Percentiles rank a stretch among this genome's conserved stretches.
These are phyloP conservation scores for Drosophila fulvimacula DNA, from an alignment of 2,888 invertebrate genomes.

Conservation along the genomic window DNA sequence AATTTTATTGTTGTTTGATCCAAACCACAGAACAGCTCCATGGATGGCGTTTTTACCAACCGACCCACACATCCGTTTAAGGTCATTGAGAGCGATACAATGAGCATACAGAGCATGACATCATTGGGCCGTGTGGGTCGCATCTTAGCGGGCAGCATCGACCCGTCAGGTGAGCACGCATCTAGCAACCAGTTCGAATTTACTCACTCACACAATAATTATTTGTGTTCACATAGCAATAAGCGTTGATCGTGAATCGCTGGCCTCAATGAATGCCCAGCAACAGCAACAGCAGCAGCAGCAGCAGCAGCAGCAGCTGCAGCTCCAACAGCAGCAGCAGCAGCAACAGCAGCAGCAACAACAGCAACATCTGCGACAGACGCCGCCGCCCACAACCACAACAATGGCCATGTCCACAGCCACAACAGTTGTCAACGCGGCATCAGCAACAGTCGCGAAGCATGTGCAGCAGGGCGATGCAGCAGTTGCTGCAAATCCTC, in stretches of 20 bases:
- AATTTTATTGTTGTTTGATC: conserved; percentile 33
- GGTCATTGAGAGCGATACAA: conserved; percentile 94
- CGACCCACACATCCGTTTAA: conserved; percentile 91
- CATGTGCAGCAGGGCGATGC: conserved; percentile 6
- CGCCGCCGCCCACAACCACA: conserved; percentile 41
- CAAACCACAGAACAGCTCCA: conserved; percentile 86
- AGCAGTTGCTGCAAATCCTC: conserved; percentile 8
- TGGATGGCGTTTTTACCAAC: conserved; percentile 91
- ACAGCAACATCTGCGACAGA: conserved; percentile 55
- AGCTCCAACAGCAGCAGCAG: conserved; percentile 31
- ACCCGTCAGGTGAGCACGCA: conserved; percentile 86
- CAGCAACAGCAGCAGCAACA: conserved; percentile 25
- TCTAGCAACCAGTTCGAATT: conserved; percentile 24
- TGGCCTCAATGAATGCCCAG: conserved; percentile 76
- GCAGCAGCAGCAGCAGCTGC: conserved; percentile 48
- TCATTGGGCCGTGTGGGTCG: conserved; percentile 93
- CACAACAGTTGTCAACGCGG: conserved; percentile 34
- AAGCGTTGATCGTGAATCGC: conserved; percentile 84
- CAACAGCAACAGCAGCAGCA: conserved; percentile 70
- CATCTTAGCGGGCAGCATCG: conserved; percentile 90
- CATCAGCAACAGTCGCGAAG: conserved; percentile 31
- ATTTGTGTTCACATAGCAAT: conserved; percentile 65
- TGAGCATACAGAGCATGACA: conserved; percentile 95
- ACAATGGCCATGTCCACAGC: conserved; percentile 28
- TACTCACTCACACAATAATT: conserved; percentile 13